Percentiles rank a stretch among this genome's conserved stretches.
These are phyloP conservation scores for Drosophila aff. DNA, from an alignment of 1,140 invertebrate species.

Conservation along the genomic window DNA sequence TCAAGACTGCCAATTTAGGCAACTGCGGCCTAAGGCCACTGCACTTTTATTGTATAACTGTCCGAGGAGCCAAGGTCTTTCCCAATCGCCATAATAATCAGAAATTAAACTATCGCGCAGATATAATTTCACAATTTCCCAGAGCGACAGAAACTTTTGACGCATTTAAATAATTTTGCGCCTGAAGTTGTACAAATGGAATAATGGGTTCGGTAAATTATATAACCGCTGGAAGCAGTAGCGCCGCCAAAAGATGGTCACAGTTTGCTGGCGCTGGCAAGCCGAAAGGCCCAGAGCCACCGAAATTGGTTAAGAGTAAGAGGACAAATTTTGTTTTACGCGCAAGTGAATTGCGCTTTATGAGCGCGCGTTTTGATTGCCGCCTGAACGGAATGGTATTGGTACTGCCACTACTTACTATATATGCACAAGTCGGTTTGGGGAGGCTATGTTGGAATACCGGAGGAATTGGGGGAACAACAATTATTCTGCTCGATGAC, in stretches of 20 bases:
- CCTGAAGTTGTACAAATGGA: slow-evolving; percentile 75
- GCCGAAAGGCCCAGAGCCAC: slow-evolving; percentile 37
- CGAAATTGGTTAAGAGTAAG: slow-evolving; percentile 41
- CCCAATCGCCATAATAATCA: slow-evolving; percentile 35
- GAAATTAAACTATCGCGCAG: slow-evolving; percentile 41
- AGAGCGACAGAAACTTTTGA: slow-evolving; percentile 50
- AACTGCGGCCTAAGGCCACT: slow-evolving; percentile 38
- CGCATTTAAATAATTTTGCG: slow-evolving; percentile 75
- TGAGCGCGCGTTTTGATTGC: slow-evolving; percentile 74
- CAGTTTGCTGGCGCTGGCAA: slow-evolving; percentile 62
- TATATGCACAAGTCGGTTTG: background rate
- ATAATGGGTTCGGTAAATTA: slow-evolving; percentile 75
- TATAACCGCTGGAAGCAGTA: slow-evolving; percentile 57
- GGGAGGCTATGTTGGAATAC: slow-evolving; percentile 14
- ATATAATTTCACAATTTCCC: slow-evolving; percentile 66
- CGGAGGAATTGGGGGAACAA: slow-evolving; percentile 30
- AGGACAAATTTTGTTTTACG: slow-evolving; percentile 73
- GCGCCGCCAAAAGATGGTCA: slow-evolving; percentile 49
- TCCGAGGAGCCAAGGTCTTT: slow-evolving; percentile 61
- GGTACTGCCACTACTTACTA: slow-evolving; percentile 15
- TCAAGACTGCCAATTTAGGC: background rate
- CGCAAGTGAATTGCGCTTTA: slow-evolving; percentile 79
- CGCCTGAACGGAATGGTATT: slow-evolving; percentile 28
- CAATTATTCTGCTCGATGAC: slow-evolving; percentile 83
- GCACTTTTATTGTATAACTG: slow-evolving; percentile 68